Percentiles rank a stretch among this genome's conserved stretches.
These are phyloP conservation scores for Syngnathus acus DNA, from an alignment of 2,797 vertebrate species.

Conservation along the genomic window DNA sequence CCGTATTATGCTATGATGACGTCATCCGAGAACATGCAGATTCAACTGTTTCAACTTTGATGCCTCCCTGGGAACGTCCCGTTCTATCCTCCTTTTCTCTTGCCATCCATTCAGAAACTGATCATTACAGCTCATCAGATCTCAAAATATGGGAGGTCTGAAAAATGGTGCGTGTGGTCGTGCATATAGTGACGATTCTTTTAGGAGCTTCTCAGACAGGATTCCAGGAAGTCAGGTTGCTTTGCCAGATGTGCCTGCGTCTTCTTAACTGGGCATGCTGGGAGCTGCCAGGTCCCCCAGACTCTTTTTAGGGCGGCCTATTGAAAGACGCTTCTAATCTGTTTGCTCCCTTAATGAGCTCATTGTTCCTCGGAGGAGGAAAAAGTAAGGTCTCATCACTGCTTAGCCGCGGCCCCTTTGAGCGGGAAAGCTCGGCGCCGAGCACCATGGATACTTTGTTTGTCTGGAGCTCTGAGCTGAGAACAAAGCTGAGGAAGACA, in stretches of 20 bases:
- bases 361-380: slow-evolving; percentile 63
- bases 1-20: slow-evolving; percentile 48
- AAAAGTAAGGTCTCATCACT: slow-evolving; percentile 54
- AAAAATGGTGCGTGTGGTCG: neutral
- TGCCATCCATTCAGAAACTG: neutral
- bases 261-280: slow-evolving; percentile 57
- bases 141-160: neutral
- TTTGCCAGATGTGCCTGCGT: slow-evolving; percentile 58
- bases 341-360: slow-evolving; percentile 72
- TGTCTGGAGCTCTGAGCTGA: slow-evolving; percentile 38
- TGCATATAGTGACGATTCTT: no score
- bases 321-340: slow-evolving; percentile 63
- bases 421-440: slow-evolving; percentile 57
- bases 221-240: slow-evolving; percentile 21
- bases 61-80: slow-evolving; percentile 61
- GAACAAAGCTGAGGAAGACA: slow-evolving; percentile 32
- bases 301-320: slow-evolving; percentile 38
- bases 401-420: slow-evolving; percentile 57
- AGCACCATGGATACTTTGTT: slow-evolving; percentile 54
- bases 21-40: slow-evolving; percentile 37
- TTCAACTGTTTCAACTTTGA: slow-evolving; percentile 56
- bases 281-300: slow-evolving; percentile 43
- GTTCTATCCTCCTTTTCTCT: neutral
- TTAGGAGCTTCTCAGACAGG: neutral
- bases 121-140: neutral